Percentiles rank a stretch among this genome's conserved stretches.
Conservation (phyloP, 64 coral and sea anemone genomes). For the Platygyra sinensis region DNA sequence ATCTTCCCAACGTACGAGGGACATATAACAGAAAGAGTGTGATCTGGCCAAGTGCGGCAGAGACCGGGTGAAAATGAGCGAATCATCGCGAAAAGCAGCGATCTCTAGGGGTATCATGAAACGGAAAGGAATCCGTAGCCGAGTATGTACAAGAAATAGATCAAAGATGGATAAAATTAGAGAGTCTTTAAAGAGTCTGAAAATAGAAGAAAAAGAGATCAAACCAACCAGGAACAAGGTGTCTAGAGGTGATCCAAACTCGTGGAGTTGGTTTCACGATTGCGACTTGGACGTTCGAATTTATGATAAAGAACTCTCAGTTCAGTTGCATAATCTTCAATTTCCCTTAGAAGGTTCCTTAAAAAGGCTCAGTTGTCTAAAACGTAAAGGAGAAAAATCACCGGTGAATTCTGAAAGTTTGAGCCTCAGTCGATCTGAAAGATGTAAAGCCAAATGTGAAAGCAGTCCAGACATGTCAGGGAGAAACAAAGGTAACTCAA, state of each 20-base stretch:
- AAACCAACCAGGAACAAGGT: neutral
- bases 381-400: neutral
- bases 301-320: neutral
- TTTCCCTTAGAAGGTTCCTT: neutral
- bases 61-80: constrained; percentile 4
- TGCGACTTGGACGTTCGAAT: neutral
- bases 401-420: no score
- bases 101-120: neutral
- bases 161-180: constrained; percentile 23
- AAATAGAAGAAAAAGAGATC: neutral
- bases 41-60: neutral
- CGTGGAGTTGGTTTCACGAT: neutral
- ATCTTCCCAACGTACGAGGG: neutral
- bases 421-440: no score
- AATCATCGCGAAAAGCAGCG: neutral
- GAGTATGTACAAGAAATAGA: constrained; percentile 9
- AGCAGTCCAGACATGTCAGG: no score
- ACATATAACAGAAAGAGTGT: neutral
- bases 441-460: no score
- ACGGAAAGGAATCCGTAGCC: neutral
- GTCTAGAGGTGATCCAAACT: neutral
- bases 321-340: neutral
- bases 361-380: neutral
- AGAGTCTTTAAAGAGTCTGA: constrained; percentile 28
- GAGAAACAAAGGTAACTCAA: no score